Evolutionary conservation across 37 sponge, comb jelly and placozoan species (phyloP), one percentile per base, ranked within the genome.

Genomic region (Aphrocallistes beatrix): DNA sequence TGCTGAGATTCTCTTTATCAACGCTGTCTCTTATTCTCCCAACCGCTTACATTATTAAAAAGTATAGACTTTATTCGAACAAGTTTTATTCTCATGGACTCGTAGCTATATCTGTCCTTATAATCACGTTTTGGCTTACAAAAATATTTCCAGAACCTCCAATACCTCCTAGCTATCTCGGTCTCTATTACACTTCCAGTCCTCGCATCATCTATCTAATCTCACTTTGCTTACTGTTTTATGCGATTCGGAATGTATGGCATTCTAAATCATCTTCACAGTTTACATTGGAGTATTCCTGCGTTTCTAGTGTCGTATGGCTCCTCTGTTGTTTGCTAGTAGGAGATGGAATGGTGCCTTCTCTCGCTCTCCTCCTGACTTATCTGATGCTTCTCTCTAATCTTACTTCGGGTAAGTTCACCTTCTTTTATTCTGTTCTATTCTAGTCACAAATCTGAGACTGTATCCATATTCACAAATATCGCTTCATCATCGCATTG

Each of bases 1-100:
- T 85, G 23, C 47, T 51, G 32, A 38, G 93, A 21, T 75, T 87
- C 37, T 37, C 36, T 13, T 39, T 86, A 10, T 87, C 88, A 0
- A 85, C 84, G 34, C 1, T 81, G 1, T 28, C 39, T 8, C 84
- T 87, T 30, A 36, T 51, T 6, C 37, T 37, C 23, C 75, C 82
- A 38, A 88, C 87, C 38, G 51, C 87, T 0, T 25, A 1, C 0
- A 38, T 89, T 0, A 21, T 51, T 36, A 38, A 81, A 38, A 60
- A 13, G 75, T 60, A 60, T 13, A 21, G n/a, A 30, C 25, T 60
- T 3, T 19, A 6, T 60, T 25, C 6, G 6, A 32, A 60, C 75
- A 60, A 13, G 34, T 60, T 19, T 60, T 60, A 60, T 28, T 60
- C 75, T 32, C 6, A 25, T 60, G 10, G 32, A 8, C 75, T 60